A percentile compares a stretch with the other conserved stretches of the same genome.
Conservation (phyloP, 2,113 vertebrate genomes). For the Silurus glanis region DNA sequence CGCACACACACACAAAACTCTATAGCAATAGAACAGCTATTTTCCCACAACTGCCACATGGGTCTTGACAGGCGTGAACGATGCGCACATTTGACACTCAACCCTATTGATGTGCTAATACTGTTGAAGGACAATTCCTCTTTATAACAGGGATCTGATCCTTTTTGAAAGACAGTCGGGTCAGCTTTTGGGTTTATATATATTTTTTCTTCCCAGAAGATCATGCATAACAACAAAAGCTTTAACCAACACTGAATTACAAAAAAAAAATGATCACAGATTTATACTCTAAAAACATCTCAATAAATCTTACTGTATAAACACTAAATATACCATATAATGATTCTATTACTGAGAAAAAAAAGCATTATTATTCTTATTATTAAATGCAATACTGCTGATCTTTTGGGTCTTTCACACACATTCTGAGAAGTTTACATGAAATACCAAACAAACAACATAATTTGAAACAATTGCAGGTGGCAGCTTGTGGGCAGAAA, state of each 20-base stretch:
- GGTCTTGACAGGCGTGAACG: constrained; percentile 26
- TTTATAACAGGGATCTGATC: neutral
- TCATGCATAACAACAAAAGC: neutral
- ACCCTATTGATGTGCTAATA: constrained; percentile 39
- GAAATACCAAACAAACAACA: neutral
- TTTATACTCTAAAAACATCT: neutral
- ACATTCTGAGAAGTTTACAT: neutral
- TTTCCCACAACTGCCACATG: constrained; percentile 36
- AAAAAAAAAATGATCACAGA: no score
- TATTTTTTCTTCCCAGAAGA: neutral
- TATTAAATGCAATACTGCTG: neutral
- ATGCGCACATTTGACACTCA: constrained; percentile 25
- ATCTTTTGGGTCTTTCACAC: neutral
- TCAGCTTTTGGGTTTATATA: neutral
- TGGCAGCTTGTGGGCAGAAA: neutral
- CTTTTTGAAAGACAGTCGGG: constrained; percentile 5
- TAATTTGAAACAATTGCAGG: neutral
- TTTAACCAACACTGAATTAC: no score
- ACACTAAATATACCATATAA: neutral
- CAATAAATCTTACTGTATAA: neutral
- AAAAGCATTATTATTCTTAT: neutral
- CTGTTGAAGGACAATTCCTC: constrained; percentile 9
- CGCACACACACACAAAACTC: neutral
- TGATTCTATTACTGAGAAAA: neutral
- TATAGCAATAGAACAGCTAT: neutral